These are phyloP conservation scores for Zosterops hypoxanthus DNA, from an alignment of 2,113 vertebrate species.

Conservation along the genomic window DNA sequence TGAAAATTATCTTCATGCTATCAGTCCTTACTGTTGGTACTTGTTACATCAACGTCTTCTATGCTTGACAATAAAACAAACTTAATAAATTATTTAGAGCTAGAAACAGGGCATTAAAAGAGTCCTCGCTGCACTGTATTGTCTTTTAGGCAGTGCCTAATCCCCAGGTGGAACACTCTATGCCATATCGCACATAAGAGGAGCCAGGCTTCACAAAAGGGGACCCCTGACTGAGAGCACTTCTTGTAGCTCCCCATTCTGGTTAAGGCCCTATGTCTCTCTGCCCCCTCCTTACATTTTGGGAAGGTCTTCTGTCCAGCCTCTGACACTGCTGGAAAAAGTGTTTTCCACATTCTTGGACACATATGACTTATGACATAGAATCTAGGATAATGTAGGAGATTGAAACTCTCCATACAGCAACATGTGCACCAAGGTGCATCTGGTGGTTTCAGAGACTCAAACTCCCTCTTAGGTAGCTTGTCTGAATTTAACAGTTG, in stretches of 20 bases:
- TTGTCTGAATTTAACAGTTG: not conserved
- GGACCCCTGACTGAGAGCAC: not conserved
- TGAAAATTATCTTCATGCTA: slow-evolving; percentile 69
- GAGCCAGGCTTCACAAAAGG: not conserved
- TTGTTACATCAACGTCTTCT: slow-evolving; percentile 70
- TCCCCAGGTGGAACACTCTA: not conserved
- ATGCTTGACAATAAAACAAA: not conserved
- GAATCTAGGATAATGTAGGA: not conserved
- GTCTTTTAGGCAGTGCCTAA: not conserved
- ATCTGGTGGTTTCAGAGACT: not conserved
- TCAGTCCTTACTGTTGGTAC: slow-evolving; percentile 75
- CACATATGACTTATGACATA: not conserved
- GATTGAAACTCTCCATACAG: not conserved
- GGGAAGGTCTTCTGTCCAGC: not conserved
- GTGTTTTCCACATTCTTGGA: not conserved
- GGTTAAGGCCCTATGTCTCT: not conserved
- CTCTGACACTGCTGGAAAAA: not conserved
- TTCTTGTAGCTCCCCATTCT: not conserved
- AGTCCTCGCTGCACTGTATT: not conserved
- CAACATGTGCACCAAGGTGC: fast-evolving
- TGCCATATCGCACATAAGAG: fast-evolving
- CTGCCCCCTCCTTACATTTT: not conserved
- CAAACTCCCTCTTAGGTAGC: not conserved
- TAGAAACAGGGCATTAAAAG: not conserved
- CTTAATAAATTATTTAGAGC: not conserved